A percentile compares a stretch with the other conserved stretches of the same genome.
phyloP scores from a whole-genome alignment of 37 sponge, comb jelly and placozoan genomes.

The Mnemiopsis leidyi region DNA sequence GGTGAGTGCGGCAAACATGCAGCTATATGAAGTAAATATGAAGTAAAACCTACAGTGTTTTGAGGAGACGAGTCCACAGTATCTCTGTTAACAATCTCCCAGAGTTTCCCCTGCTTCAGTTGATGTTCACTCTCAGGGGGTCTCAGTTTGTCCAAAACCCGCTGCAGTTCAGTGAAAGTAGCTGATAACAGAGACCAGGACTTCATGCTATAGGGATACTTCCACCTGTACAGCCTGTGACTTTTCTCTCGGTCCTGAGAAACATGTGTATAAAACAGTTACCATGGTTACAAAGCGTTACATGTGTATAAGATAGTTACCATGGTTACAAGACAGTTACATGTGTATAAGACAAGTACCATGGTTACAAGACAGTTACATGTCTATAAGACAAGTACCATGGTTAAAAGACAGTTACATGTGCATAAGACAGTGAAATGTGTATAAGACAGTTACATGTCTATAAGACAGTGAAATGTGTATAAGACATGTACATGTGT shows the following conservation, averaged over 20 bases:
- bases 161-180: not conserved
- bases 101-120: not conserved
- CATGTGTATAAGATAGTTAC: no score
- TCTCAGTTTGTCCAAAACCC: not conserved
- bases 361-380: no score
- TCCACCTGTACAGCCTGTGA: constrained; percentile 55
- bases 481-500: no score
- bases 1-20: not conserved
- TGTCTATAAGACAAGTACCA: no score
- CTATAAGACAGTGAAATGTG: no score
- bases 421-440: no score
- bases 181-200: constrained; percentile 1
- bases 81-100: not conserved
- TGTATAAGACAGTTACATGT: no score
- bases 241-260: constrained; percentile 30
- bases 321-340: no score
- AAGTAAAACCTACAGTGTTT: not conserved
- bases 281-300: no score
- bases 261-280: not conserved
- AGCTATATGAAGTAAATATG: not conserved
- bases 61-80: no score
- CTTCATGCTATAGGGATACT: not conserved
- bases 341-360: no score
- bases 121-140: not conserved
- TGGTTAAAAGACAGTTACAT: no score